Conservation (phyloP, 2,888 invertebrate species). For the Acanthopleura granulata region DNA sequence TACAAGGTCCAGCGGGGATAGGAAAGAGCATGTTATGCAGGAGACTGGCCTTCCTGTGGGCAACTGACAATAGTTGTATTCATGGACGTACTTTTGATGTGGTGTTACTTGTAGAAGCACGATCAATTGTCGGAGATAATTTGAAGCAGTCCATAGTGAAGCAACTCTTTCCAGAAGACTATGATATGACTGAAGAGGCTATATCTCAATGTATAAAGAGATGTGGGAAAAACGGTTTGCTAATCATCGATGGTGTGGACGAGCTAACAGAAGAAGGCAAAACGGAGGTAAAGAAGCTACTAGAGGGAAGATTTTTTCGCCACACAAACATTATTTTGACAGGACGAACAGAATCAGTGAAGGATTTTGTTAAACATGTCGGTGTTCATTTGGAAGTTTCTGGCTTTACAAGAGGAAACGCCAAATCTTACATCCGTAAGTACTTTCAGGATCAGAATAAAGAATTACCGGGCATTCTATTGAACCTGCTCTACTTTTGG, state of each 20-base stretch:
- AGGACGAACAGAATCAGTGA: background rate
- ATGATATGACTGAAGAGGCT: background rate
- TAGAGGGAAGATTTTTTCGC: background rate
- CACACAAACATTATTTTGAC: background rate
- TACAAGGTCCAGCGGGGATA: background rate
- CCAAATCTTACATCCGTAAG: background rate
- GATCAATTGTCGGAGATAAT: background rate
- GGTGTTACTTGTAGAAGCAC: background rate
- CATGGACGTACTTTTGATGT: background rate
- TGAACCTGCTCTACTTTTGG: no score
- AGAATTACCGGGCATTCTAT: no score
- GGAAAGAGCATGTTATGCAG: background rate
- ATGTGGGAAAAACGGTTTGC: background rate
- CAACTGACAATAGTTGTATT: background rate
- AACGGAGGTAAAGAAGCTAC: background rate
- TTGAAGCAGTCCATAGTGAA: background rate
- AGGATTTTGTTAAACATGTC: background rate
- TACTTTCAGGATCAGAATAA: background rate
- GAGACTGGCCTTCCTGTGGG: background rate
- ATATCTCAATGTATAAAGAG: background rate
- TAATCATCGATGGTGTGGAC: conserved; percentile 5
- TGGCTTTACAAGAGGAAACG: background rate
- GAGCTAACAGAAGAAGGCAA: background rate
- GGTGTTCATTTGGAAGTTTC: background rate
- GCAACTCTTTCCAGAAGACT: conserved; percentile 3